A percentile compares a stretch with the other conserved stretches of the same genome.
Evolutionary conservation across 1,140 invertebrate species (phyloP).

Genomic region (Dermatophagoides farinae): DNA sequence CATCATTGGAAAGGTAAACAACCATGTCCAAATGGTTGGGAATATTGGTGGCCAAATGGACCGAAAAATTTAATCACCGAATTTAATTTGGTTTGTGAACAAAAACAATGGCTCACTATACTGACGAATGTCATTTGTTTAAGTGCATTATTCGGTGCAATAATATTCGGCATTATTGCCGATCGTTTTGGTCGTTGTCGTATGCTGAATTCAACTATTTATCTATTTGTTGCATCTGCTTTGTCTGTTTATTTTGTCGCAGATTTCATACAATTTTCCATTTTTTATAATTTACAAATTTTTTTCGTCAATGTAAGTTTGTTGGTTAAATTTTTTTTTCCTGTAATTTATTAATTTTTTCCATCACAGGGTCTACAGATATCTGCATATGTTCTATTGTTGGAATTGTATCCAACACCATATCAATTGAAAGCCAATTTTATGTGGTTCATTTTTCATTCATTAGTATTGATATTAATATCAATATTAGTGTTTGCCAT

Average conservation of each 20-base stretch:
- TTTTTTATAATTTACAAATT: conserved; percentile 30
- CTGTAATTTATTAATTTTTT: background rate
- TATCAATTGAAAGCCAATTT: conserved; percentile 30
- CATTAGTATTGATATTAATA: conserved; percentile 1
- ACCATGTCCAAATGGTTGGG: conserved; percentile 23
- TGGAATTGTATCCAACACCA: conserved; percentile 32
- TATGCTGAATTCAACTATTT: conserved; percentile 24
- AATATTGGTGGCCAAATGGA: conserved; percentile 20
- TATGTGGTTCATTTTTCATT: conserved; percentile 11
- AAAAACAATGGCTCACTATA: conserved; percentile 26
- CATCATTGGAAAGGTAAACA: conserved; percentile 20
- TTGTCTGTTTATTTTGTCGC: conserved; percentile 29
- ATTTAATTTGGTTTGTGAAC: conserved; percentile 34
- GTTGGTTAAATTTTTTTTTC: background rate
- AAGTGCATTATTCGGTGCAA: conserved; percentile 33
- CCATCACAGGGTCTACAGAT: conserved; percentile 22
- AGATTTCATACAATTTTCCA: conserved; percentile 30
- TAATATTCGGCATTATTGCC: conserved; percentile 31
- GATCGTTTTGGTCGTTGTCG: conserved; percentile 33
- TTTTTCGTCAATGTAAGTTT: conserved; percentile 29
- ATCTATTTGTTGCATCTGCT: conserved; percentile 21
- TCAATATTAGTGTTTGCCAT: conserved; percentile 21
- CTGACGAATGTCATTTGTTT: conserved; percentile 30
- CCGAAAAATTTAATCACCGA: conserved; percentile 25
- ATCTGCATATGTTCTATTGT: conserved; percentile 26